Evolutionary conservation across 2,888 invertebrate species (phyloP), one percentile per base, ranked within the genome.

Genomic region (Epiblema foenella): DNA sequence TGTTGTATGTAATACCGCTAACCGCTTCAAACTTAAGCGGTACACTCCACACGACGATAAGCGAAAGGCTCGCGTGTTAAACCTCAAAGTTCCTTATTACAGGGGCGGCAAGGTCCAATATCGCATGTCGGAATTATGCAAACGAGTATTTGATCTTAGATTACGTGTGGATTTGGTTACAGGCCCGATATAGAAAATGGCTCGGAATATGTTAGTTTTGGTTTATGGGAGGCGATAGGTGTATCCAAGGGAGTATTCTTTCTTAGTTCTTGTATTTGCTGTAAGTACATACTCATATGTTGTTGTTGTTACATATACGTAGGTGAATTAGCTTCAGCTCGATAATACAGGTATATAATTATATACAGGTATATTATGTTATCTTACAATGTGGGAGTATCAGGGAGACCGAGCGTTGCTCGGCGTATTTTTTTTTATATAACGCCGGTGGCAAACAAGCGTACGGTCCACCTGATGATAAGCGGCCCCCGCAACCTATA

Each of bases 141-240:
- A 71, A 71, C 71, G 67, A 71, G 71, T 62, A 67, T 67, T 67
- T 71, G 66, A 67, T 71, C 71, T 71, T 57, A 71, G 71, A 71
- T 71, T 71, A 70, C 59, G 39, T 70, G 59, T 60, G 70, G 70
- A 70, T 70, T 65, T 66, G 59, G 65, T 60, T 66, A 70, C 70
- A 57, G 37, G 17, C 33, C 59, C 65, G 58, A 64, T 64, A 57
- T 62, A 49, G 58, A 52, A 59, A 68, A 59, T 63, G 63, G 63
- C 51, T 46, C 29, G 67, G 67, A 68, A 68, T 59, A 67, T 59
- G 58, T 67, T 67, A 52, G 51, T 59, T 58, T 51, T 52, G 5
- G 8, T n/a, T 1, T 58, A 58, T 33, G 66, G 33, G 51, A 58
- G 49, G 8, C n/a, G 51, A 46, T 46, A 67, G 17, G 62, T 20